phyloP scores from a whole-genome alignment of 2,888 invertebrate genomes.

The Acronicta alni region DNA sequence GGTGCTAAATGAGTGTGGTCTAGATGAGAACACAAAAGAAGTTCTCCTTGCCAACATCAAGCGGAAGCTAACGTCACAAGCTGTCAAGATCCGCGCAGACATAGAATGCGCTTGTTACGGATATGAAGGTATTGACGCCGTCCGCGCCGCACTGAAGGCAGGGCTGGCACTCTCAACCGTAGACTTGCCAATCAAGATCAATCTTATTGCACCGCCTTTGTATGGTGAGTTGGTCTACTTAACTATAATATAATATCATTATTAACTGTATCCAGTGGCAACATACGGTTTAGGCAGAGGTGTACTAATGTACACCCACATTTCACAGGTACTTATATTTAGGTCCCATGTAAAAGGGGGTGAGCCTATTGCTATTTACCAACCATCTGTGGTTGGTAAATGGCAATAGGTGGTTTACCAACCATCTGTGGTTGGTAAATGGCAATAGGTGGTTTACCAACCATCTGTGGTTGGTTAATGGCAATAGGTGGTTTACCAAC shows the following conservation, averaged over 20 bases:
- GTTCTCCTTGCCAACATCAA: slow-evolving; percentile 98
- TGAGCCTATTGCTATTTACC: too few species aligned
- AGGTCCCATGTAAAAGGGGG: too few species aligned
- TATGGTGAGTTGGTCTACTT: slow-evolving; percentile 91
- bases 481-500: too few species aligned
- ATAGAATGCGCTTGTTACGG: slow-evolving; percentile 88
- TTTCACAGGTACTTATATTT: too few species aligned
- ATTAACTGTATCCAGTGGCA: not conserved
- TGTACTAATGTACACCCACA: too few species aligned
- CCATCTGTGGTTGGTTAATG: too few species aligned
- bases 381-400: too few species aligned
- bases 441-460: too few species aligned
- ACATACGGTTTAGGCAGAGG: too few species aligned
- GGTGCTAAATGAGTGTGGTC: slow-evolving; percentile 98
- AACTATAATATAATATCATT: too few species aligned
- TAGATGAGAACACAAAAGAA: slow-evolving; percentile 97
- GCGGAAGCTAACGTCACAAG: slow-evolving; percentile 97
- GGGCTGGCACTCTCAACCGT: slow-evolving; percentile 97
- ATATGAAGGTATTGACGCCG: slow-evolving; percentile 99
- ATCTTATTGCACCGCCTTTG: slow-evolving; percentile 99
- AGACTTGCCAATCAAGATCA: slow-evolving; percentile 99
- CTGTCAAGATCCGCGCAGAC: slow-evolving; percentile 83
- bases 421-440: too few species aligned
- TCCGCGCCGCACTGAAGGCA: slow-evolving; percentile 96
- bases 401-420: too few species aligned